Conservation (phyloP, 2,888 invertebrate species). For the Athalia rosae region DNA sequence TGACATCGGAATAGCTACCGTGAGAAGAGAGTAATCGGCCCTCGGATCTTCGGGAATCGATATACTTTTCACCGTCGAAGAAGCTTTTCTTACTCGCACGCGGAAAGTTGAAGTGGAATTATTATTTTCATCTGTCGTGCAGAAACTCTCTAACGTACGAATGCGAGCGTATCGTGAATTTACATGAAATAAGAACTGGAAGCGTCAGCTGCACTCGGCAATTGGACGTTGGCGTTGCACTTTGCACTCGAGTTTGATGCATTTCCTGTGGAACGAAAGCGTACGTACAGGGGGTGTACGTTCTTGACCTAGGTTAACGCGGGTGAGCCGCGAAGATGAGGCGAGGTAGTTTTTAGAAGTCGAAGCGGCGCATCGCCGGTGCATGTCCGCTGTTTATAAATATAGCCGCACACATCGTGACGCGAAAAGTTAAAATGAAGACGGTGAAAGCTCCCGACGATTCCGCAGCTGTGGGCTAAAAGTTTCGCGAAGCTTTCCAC, state of each 20-base stretch:
- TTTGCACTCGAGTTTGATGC: slow-evolving; percentile 39
- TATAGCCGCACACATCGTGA: background rate
- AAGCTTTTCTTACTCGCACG: too few relatives aligned
- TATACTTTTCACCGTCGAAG: too few relatives aligned
- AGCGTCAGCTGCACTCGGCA: background rate
- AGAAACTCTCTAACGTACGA: too few relatives aligned
- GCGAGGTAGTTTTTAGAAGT: background rate
- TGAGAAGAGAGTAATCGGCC: too few relatives aligned
- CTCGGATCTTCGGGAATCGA: too few relatives aligned
- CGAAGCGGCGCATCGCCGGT: background rate
- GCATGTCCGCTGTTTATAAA: background rate
- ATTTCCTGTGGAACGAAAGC: slow-evolving; percentile 34
- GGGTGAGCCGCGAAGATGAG: background rate
- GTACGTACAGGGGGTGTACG: background rate
- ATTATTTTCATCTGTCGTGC: background rate
- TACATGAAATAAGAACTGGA: background rate
- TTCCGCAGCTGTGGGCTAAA: background rate
- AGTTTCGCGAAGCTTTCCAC: background rate
- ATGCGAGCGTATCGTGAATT: background rate
- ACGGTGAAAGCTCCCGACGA: background rate
- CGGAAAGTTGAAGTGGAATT: background rate
- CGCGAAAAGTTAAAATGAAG: slow-evolving; percentile 24
- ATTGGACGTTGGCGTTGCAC: slow-evolving; percentile 22
- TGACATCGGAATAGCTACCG: too few relatives aligned
- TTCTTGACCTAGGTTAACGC: slow-evolving; percentile 20